Conservation (phyloP, 2,797 vertebrate species). For the Sorex maritimensis region DNA sequence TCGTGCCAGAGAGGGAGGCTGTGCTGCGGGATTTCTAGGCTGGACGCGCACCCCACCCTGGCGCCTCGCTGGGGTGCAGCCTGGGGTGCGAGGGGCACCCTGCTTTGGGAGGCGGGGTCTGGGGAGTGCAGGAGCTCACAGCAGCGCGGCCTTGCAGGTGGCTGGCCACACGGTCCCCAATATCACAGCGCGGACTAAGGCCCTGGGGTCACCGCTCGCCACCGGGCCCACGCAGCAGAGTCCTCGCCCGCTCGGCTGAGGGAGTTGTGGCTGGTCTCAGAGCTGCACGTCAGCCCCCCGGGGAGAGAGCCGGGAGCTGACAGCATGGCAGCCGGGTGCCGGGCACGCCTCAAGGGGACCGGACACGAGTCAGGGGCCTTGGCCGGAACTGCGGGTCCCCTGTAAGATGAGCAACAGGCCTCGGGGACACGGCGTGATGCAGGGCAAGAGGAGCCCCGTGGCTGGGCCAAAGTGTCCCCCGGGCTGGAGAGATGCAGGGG, state of each 20-base stretch:
- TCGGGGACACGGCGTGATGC: slow-evolving; percentile 29
- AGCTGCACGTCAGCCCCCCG: too few species aligned
- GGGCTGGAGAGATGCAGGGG: too few species aligned
- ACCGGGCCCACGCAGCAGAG: too few species aligned
- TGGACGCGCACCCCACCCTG: background rate
- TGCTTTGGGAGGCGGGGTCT: too few species aligned
- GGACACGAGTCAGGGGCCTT: slow-evolving; percentile 11
- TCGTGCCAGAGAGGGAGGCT: background rate
- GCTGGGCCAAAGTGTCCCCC: background rate
- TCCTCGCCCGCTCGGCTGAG: too few species aligned
- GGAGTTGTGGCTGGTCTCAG: too few species aligned
- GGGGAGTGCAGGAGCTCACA: too few species aligned
- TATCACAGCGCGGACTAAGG: too few species aligned
- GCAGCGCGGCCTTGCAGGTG: too few species aligned
- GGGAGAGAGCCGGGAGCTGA: background rate
- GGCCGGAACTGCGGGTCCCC: slow-evolving; percentile 21
- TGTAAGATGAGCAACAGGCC: slow-evolving; percentile 60
- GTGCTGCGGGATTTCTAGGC: slow-evolving; percentile 21
- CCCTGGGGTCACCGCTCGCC: too few species aligned
- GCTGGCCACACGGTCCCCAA: too few species aligned
- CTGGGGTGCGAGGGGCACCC: background rate
- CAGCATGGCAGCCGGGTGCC: slow-evolving; percentile 16
- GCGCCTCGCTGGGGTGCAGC: too few species aligned
- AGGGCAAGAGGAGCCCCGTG: slow-evolving; percentile 1
- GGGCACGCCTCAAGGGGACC: slow-evolving; percentile 6